A percentile compares a stretch with the other conserved stretches of the same genome.
These are phyloP conservation scores for Ceratoteleas bidentatus DNA, from an alignment of 1,140 invertebrate genomes.

Conservation along the genomic window DNA sequence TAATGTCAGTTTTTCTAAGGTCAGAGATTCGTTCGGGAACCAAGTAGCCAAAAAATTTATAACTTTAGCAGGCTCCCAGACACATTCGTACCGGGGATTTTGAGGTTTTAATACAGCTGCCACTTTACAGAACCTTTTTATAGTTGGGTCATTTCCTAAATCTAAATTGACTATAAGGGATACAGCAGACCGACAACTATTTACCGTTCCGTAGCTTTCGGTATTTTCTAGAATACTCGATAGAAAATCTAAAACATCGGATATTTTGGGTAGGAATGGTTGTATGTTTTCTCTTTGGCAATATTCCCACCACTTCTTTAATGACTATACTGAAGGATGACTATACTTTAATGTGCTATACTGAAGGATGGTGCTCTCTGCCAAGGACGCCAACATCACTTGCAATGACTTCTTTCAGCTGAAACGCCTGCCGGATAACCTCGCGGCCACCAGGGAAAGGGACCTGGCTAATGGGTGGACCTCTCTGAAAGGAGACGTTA, in stretches of 20 bases:
- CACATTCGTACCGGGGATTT: neutral
- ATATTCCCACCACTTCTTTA: conserved; percentile 1
- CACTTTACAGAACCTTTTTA: neutral
- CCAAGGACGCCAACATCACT: neutral
- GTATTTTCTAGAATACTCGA: neutral
- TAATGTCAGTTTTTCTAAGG: neutral
- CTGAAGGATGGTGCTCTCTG: too few species aligned
- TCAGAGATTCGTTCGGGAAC: neutral
- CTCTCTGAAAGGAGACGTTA: neutral
- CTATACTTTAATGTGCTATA: too few species aligned
- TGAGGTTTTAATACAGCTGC: neutral
- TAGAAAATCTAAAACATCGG: neutral
- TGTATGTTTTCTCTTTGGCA: neutral
- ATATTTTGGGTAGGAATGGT: neutral
- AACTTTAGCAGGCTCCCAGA: neutral
- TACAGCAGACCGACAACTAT: neutral
- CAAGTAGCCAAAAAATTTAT: neutral
- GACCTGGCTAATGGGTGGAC: neutral
- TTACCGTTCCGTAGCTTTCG: neutral
- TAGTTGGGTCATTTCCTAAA: neutral
- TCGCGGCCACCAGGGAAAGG: conserved; percentile 3
- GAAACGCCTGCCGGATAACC: neutral
- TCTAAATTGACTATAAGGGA: neutral
- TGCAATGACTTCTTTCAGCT: too few species aligned
- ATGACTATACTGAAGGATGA: neutral